Evolutionary conservation across 2,797 vertebrate species (phyloP).

Genomic region (Odontamblyopus lacepedii): DNA sequence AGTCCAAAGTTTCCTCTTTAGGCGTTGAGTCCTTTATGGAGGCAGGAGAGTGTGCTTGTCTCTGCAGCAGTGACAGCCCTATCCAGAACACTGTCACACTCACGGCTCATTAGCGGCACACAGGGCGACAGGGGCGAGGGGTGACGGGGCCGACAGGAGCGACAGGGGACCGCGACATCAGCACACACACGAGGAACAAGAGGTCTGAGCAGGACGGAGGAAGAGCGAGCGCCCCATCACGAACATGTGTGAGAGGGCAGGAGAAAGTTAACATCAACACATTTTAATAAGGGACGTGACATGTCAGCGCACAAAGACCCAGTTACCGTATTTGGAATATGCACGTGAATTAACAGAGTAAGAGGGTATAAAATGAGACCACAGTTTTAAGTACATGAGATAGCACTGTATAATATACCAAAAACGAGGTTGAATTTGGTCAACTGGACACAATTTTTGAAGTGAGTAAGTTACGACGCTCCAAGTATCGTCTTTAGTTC

Average conservation of each 20-base stretch:
- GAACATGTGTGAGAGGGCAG: background rate
- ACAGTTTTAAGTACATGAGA: too few species aligned
- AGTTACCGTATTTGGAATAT: background rate
- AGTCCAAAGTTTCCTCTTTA: constrained; percentile 21
- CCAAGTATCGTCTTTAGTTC: too few species aligned
- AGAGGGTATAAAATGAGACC: too few species aligned
- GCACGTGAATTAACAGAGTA: background rate
- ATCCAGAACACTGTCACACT: constrained; percentile 60
- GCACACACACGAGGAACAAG: background rate
- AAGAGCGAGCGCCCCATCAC: background rate
- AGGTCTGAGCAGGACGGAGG: constrained; percentile 30
- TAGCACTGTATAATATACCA: too few species aligned
- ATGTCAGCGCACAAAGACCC: background rate
- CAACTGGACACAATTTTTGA: too few species aligned
- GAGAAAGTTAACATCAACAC: constrained; percentile 29
- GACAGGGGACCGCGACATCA: constrained; percentile 57
- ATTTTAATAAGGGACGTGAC: background rate
- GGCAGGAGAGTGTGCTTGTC: constrained; percentile 27
- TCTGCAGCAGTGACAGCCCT: constrained; percentile 46
- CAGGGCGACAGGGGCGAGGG: constrained; percentile 53
- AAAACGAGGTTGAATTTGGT: too few species aligned
- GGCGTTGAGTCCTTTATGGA: constrained; percentile 12
- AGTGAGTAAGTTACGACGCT: too few species aligned
- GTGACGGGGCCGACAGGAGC: constrained; percentile 28
- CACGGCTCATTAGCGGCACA: constrained; percentile 66